These are phyloP conservation scores for Smutsia temminckii DNA, from an alignment of 2,797 vertebrate genomes.

Conservation along the genomic window DNA sequence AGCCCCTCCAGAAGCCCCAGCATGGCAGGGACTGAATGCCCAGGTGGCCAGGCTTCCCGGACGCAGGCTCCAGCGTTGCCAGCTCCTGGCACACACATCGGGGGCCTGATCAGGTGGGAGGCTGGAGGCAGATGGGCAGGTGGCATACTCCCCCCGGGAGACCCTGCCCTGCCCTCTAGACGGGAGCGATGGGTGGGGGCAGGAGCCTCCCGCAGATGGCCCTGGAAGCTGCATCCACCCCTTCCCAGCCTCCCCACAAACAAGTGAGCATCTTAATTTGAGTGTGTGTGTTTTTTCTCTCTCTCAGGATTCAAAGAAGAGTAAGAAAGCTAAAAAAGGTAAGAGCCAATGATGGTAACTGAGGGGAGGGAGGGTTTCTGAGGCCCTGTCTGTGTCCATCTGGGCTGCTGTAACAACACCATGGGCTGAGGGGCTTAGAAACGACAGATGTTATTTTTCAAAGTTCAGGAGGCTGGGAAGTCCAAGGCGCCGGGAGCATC, in stretches of 20 bases:
- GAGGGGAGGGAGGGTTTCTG: too few relatives aligned
- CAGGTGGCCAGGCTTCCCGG: too few relatives aligned
- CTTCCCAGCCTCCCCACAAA: accelerated
- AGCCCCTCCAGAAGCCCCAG: too few relatives aligned
- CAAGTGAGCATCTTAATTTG: background rate
- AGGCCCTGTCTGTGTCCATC: accelerated
- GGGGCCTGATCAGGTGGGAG: background rate
- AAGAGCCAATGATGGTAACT: accelerated
- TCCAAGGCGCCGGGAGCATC: background rate
- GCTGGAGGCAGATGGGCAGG: background rate
- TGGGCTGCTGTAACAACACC: background rate
- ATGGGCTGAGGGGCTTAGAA: accelerated
- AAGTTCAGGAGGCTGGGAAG: background rate
- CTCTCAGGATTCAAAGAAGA: slow-evolving; percentile 66
- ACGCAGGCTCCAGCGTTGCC: background rate
- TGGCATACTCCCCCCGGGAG: background rate
- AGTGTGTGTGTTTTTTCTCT: background rate
- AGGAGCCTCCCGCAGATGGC: too few relatives aligned
- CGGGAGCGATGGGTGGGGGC: background rate
- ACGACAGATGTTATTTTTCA: background rate
- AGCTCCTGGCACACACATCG: accelerated
- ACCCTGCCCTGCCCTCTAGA: background rate
- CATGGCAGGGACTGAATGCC: too few relatives aligned
- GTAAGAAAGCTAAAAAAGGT: slow-evolving; percentile 63
- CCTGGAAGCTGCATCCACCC: accelerated